Evolutionary conservation across 2,888 invertebrate species (phyloP).

Genomic region (Ametastegia equiseti): DNA sequence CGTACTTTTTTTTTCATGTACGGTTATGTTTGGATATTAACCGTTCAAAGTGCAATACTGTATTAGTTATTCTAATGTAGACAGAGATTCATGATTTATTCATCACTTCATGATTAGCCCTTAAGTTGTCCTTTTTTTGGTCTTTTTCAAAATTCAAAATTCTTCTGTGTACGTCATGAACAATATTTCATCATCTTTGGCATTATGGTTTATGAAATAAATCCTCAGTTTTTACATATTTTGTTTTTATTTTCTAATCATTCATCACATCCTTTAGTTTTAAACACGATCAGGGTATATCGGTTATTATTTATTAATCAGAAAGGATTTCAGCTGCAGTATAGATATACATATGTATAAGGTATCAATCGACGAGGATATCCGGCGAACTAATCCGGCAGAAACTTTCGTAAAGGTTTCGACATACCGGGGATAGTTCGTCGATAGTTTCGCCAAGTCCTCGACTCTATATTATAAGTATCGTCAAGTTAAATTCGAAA

Average conservation of each 20-base stretch:
- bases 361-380: no score
- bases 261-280: slow-evolving; percentile 16
- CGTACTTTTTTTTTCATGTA: neutral
- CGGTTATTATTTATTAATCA: neutral
- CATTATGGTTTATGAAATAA: slow-evolving; percentile 16
- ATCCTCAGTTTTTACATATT: slow-evolving; percentile 17
- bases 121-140: neutral
- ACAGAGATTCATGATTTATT: neutral
- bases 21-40: neutral
- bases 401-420: neutral
- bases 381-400: no score
- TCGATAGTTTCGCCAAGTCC: slow-evolving; percentile 10
- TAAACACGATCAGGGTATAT: neutral
- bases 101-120: neutral
- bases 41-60: slow-evolving; percentile 3
- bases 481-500: slow-evolving; percentile 21
- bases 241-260: slow-evolving; percentile 24
- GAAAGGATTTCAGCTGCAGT: neutral
- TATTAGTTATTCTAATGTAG: slow-evolving; percentile 11
- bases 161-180: neutral
- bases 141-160: neutral
- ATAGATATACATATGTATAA: neutral
- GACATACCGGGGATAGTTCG: neutral
- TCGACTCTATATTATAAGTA: neutral
- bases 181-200: neutral